phyloP scores from a whole-genome alignment of 1,140 invertebrate species.

The Drosophila mauritiana region DNA sequence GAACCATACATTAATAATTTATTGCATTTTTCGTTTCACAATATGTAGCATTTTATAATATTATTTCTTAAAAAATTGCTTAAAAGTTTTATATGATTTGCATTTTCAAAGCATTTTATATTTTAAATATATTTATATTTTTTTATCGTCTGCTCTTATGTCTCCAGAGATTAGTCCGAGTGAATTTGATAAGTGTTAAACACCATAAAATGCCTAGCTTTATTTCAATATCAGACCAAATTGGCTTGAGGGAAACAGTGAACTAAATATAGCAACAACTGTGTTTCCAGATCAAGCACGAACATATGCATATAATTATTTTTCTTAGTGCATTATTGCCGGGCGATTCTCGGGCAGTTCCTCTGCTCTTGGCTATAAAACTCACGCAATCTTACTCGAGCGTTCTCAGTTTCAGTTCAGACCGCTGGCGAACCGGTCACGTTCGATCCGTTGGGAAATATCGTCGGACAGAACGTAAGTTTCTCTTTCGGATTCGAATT shows the following conservation, averaged over 20 bases:
- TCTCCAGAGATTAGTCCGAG: background rate
- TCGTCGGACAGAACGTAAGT: constrained; percentile 34
- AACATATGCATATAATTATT: no score
- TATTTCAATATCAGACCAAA: background rate
- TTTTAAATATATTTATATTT: background rate
- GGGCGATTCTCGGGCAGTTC: constrained; percentile 2
- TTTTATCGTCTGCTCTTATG: background rate
- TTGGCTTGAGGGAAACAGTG: background rate
- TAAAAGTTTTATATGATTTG: no score
- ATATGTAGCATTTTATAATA: no score
- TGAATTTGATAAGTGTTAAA: background rate
- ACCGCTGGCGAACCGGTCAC: constrained; percentile 52
- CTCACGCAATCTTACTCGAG: constrained; percentile 47
- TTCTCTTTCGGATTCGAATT: constrained; percentile 5
- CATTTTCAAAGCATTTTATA: background rate
- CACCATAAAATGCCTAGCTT: background rate
- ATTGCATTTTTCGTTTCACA: no score
- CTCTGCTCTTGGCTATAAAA: constrained; percentile 65
- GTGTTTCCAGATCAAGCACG: no score
- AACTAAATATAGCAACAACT: background rate
- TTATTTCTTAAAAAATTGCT: no score
- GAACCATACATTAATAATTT: no score
- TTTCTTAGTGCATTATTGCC: constrained; percentile 6
- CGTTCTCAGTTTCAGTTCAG: constrained; percentile 68
- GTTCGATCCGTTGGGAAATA: constrained; percentile 30